These are phyloP conservation scores for Nesoenas mayeri DNA, from an alignment of 2,113 vertebrate genomes.

Conservation along the genomic window DNA sequence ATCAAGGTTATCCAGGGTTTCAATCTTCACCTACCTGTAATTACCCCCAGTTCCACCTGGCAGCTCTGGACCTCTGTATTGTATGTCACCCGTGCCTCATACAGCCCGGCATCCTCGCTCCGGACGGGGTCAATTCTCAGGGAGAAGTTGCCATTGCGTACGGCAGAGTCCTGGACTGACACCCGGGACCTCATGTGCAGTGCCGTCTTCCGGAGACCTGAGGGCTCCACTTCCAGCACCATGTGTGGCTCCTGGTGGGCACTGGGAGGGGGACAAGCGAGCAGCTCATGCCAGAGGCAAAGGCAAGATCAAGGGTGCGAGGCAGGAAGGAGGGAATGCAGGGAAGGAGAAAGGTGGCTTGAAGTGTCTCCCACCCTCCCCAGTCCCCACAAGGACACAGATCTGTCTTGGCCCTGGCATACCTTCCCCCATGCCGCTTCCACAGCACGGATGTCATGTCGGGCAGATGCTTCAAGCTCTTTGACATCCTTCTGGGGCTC, in stretches of 20 bases:
- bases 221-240: constrained; percentile 40
- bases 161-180: neutral
- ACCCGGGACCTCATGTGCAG: constrained; percentile 43
- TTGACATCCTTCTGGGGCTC: neutral
- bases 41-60: constrained; percentile 34
- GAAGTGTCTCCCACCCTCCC: neutral
- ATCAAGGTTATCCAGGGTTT: neutral
- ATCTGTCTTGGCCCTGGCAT: neutral
- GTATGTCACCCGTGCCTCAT: neutral
- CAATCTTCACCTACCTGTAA: constrained; percentile 53
- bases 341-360: neutral
- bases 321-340: neutral
- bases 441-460: constrained; percentile 24
- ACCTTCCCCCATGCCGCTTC: constrained; percentile 44
- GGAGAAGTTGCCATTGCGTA: constrained; percentile 38
- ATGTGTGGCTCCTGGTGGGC: neutral
- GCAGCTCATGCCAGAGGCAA: accelerated
- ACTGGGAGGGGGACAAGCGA: neutral
- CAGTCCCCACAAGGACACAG: neutral
- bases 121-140: neutral
- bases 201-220: neutral
- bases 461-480: neutral
- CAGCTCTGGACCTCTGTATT: neutral
- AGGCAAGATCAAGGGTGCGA: neutral
- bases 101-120: neutral